Percentiles rank a stretch among this genome's conserved stretches.
Evolutionary conservation across 2,113 vertebrate species (phyloP).

Genomic region (Scortum barcoo): DNA sequence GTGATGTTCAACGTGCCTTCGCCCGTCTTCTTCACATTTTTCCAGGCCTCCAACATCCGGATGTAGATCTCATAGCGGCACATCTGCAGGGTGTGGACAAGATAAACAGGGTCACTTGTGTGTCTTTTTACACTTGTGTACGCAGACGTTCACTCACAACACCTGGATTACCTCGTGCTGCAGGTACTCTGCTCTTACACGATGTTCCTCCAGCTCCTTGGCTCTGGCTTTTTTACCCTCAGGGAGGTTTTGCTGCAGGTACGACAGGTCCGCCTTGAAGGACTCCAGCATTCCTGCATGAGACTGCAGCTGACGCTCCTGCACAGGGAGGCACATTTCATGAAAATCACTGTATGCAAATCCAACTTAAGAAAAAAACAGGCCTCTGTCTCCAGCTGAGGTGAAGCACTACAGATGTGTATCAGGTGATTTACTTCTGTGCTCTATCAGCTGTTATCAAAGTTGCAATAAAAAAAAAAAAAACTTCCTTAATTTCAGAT

Average conservation of each 20-base stretch:
- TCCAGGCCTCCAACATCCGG: constrained; percentile 85
- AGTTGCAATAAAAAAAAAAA: background rate
- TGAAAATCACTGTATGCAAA: constrained; percentile 11
- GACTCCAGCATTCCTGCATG: constrained; percentile 87
- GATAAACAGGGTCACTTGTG: constrained; percentile 15
- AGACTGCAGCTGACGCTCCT: constrained; percentile 91
- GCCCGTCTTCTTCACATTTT: constrained; percentile 38
- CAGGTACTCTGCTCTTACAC: constrained; percentile 80
- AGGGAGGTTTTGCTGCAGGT: constrained; percentile 83
- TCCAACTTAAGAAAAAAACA: background rate
- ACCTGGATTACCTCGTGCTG: constrained; percentile 76
- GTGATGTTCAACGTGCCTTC: background rate
- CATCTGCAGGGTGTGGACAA: constrained; percentile 77
- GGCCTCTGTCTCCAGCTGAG: background rate
- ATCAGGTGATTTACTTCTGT: background rate
- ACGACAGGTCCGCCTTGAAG: constrained; percentile 84
- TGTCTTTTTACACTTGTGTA: background rate
- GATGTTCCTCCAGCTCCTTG: constrained; percentile 86
- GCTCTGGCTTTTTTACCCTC: constrained; percentile 84
- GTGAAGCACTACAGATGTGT: background rate
- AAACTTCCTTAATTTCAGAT: background rate
- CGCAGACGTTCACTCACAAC: background rate
- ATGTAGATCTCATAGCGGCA: constrained; percentile 89
- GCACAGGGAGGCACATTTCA: constrained; percentile 10
- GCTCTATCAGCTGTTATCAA: no score